phyloP scores from a whole-genome alignment of 2,888 invertebrate genomes.

The Drosophila anceps region DNA sequence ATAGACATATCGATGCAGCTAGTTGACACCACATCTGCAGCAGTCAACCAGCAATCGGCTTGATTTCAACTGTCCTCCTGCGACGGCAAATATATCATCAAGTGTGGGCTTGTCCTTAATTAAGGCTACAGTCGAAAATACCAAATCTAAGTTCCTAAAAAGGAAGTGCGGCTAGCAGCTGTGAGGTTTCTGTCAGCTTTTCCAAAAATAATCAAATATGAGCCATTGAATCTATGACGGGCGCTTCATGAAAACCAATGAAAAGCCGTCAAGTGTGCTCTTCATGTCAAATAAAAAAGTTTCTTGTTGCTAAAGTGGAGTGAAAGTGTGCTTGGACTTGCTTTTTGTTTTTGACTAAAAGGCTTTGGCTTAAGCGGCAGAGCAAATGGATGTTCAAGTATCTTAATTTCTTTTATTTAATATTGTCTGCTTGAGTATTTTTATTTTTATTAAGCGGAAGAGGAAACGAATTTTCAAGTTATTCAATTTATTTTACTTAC shows the following conservation, averaged over 20 bases:
- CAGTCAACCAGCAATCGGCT: slow-evolving; percentile 22
- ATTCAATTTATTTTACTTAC: neutral
- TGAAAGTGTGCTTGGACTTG: neutral
- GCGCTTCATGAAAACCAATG: neutral
- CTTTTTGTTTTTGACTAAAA: neutral
- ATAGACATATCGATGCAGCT: slow-evolving; percentile 62
- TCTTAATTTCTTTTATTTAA: neutral
- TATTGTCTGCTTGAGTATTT: neutral
- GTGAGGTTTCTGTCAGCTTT: neutral
- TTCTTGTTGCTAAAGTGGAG: neutral
- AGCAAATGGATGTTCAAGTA: neutral
- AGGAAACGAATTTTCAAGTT: neutral
- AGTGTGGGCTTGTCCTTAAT: slow-evolving; percentile 41
- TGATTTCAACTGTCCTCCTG: slow-evolving; percentile 36
- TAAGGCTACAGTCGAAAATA: slow-evolving; percentile 39
- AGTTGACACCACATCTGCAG: slow-evolving; percentile 58
- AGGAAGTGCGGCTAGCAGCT: slow-evolving; percentile 6
- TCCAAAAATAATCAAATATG: neutral
- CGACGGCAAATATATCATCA: slow-evolving; percentile 47
- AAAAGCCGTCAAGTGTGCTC: slow-evolving; percentile 4
- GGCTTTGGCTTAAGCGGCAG: neutral
- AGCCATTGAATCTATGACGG: neutral
- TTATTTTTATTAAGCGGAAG: neutral
- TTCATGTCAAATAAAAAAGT: neutral
- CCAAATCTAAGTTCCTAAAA: neutral